Evolutionary conservation across 2,888 invertebrate genomes (phyloP), one percentile per base, ranked within the genome.

Genomic region (Pristionchus japonicus): DNA sequence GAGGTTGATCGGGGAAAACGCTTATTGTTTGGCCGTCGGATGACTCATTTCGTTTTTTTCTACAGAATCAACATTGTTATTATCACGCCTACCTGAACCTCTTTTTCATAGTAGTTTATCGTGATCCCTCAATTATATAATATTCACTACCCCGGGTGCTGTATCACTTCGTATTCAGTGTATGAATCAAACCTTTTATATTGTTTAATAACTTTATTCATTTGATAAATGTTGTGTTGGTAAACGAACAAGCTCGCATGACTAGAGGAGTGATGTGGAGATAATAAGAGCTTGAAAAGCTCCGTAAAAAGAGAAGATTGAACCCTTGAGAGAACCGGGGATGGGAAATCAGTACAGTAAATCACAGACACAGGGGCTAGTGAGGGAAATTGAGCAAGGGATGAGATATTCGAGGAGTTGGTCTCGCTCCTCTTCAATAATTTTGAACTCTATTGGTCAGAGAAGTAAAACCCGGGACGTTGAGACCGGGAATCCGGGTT

Each of bases 321-420:
- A 70, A 27, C 64, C 57, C 3, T 9, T 57, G 57, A 15, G 3
- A 34, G 64, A 67, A 34, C 64, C 64, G 64, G 27, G 37, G 20
- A 43, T 43, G 6, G 7, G 11, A 43, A 43, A 43, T 37, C 20
- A 34, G 70, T 31, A 70, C 17, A 9, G 37, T 70, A 34, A 7
- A 70, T 70, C 70, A 70, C 70, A 70, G 70, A 70, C 20, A 70
- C 34, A 6, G 34, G 70, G 70, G 70, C 70, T 70, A 70, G 70
- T 70, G 70, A 23, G n/a, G 2, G 3, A 70, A 4, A 34, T 31
- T 70, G 70, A 70, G 70, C 70, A 70, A 70, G 17, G 2, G 20
- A 15, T 3, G 37, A 17, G 70, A 70, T 70, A 70, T 70, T 70
- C 9, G 70, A 70, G 20, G 70, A 17, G 13, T 4, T 27, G 34